phyloP scores from a whole-genome alignment of 1,140 invertebrate species.

The Cecropterus lyciades region DNA sequence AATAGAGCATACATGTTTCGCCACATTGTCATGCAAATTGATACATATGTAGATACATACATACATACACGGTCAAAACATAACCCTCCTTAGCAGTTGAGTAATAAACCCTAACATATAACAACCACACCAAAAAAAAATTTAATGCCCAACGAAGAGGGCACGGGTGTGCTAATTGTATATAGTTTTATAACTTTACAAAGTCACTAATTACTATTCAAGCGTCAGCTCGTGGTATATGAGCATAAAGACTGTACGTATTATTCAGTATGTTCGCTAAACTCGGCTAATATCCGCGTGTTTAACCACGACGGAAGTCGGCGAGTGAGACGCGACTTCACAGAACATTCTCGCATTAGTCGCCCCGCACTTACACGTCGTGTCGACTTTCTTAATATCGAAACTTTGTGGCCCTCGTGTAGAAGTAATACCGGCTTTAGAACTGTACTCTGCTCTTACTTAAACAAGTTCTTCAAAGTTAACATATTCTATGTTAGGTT shows the following conservation, averaged over 20 bases:
- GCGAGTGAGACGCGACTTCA: neutral
- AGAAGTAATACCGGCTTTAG: neutral
- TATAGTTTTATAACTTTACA: too few species aligned
- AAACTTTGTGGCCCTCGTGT: conserved; percentile 4
- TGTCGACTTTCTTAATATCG: conserved; percentile 9
- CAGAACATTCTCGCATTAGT: conserved; percentile 11
- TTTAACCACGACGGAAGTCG: conserved; percentile 4
- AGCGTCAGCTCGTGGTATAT: too few species aligned
- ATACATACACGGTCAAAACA: too few species aligned
- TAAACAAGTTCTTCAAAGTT: conserved; percentile 4
- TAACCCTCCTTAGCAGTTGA: too few species aligned
- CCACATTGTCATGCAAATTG: too few species aligned
- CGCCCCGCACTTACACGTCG: conserved; percentile 1
- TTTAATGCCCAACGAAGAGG: too few species aligned
- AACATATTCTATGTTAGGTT: neutral
- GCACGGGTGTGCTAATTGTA: too few species aligned
- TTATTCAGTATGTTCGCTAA: neutral
- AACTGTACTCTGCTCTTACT: neutral
- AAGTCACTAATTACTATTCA: too few species aligned
- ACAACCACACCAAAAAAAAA: too few species aligned
- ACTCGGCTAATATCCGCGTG: neutral
- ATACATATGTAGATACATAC: too few species aligned
- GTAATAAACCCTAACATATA: too few species aligned
- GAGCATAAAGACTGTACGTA: neutral
- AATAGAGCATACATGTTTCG: too few species aligned